phyloP scores from a whole-genome alignment of 2,113 vertebrate genomes.

The Mesocricetus auratus region DNA sequence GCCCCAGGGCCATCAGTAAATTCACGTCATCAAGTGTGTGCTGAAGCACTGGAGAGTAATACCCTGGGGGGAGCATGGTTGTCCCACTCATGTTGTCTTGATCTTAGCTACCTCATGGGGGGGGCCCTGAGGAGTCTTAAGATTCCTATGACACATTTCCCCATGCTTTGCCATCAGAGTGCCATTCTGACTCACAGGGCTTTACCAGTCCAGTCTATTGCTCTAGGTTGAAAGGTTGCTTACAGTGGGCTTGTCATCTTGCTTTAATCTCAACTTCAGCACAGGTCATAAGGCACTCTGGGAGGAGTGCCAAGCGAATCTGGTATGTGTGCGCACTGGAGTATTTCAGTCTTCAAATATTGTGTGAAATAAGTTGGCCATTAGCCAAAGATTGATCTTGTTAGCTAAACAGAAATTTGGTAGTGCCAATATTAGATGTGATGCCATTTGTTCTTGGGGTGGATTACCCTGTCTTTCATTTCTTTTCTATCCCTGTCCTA shows the following conservation, averaged over 20 bases:
- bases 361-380: conserved; percentile 66
- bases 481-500: conserved; percentile 49
- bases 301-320: conserved; percentile 66
- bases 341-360: conserved; percentile 67
- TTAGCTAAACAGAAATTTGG: conserved; percentile 31
- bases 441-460: conserved; percentile 51
- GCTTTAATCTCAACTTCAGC: conserved; percentile 49
- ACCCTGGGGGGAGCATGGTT: neutral
- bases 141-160: neutral
- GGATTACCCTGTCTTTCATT: conserved; percentile 9
- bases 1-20: neutral
- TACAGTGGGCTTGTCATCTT: neutral
- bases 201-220: neutral
- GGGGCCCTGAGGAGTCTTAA: neutral
- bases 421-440: conserved; percentile 11
- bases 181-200: neutral
- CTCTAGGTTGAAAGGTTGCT: neutral
- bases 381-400: conserved; percentile 51
- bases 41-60: neutral
- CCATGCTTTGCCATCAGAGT: neutral
- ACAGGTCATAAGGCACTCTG: conserved; percentile 44
- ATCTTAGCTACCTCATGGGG: conserved; percentile 21
- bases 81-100: neutral
- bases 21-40: neutral
- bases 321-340: conserved; percentile 35